Evolutionary conservation across 2,888 invertebrate species (phyloP).

Genomic region (Priocnemis perturbator): DNA sequence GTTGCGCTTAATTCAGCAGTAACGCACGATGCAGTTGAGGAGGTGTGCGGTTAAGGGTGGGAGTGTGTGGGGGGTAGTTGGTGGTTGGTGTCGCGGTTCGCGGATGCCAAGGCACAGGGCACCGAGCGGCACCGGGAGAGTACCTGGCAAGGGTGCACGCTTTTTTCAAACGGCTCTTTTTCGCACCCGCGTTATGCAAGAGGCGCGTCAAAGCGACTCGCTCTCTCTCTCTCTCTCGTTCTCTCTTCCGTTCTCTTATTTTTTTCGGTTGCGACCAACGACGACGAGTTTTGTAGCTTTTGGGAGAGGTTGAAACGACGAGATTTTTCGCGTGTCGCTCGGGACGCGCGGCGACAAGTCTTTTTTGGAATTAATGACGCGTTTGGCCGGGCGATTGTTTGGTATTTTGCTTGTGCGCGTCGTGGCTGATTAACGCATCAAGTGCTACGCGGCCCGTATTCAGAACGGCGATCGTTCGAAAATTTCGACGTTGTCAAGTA

Average conservation of each 20-base stretch:
- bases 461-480: slow-evolving; percentile 9
- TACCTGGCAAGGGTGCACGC: slow-evolving; percentile 47
- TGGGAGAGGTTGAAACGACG: no score
- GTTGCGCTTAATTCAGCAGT: slow-evolving; percentile 45
- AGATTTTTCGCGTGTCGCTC: neutral
- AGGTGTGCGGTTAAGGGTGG: no score
- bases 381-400: slow-evolving; percentile 9
- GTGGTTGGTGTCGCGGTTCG: slow-evolving; percentile 7
- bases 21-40: slow-evolving; percentile 7
- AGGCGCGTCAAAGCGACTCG: slow-evolving; percentile 49
- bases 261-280: slow-evolving; percentile 31
- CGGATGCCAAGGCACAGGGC: slow-evolving; percentile 5
- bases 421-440: neutral
- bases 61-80: slow-evolving; percentile 13
- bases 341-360: neutral
- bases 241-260: no score
- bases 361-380: neutral
- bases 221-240: slow-evolving; percentile 8
- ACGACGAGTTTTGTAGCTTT: slow-evolving; percentile 10
- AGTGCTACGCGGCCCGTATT: neutral
- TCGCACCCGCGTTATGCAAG: slow-evolving; percentile 34
- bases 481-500: no score
- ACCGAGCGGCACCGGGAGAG: slow-evolving; percentile 22
- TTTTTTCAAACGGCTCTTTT: slow-evolving; percentile 9
- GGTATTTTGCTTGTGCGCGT: neutral